Base-by-base conservation (phyloP, 2,888 invertebrate genomes). In the Melipona bicolor region DNA sequence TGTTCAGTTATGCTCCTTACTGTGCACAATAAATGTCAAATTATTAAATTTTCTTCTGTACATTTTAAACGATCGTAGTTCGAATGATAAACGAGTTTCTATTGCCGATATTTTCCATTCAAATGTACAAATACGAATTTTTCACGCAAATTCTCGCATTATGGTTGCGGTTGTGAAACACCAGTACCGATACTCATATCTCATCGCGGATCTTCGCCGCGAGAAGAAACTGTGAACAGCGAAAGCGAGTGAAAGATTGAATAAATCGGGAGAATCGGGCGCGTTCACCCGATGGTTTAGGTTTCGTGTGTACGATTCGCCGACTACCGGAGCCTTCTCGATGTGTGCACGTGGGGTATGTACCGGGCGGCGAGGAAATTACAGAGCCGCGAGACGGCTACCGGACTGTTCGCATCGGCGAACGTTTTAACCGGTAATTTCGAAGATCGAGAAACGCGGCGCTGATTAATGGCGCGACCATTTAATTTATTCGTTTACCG, bases 401-500 rank as follows among this genome's bases (percentile, higher is more conserved):
- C 92, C 91, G 72, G 72, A 36, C 62, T 56, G 82, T 52, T 78
- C 87, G 86, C 84, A 74, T 79, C 74, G 88, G 83, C 73, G 88
- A 36, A 84, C 85, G 85, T 80, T 43, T 43, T 87, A 90, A 91
- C 92, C 92, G 86, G 91, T 88, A 91, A 92, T 92, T 92, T 92
- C 79, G 84, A 87, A 86, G 90, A 88, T 84, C 88, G 86, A 87
- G 91, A 91, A 92, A 92, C 90, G 86, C 90, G 88, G 84, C 87
- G 86, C 87, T 90, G 92, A 91, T 92, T 92, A 91, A 92, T 92
- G 85, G 85, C 88, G 90, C 89, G 77, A 81, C 84, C 91, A 90
- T 90, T 92, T 92, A 92, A 92, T 92, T 92, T 92, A 92, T 91
- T 92, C 92, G 88, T 91, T 92, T 91, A 89, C 84, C 91, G 87